phyloP scores from a whole-genome alignment of 2,888 invertebrate species.

The Diplazon laetatorius region DNA sequence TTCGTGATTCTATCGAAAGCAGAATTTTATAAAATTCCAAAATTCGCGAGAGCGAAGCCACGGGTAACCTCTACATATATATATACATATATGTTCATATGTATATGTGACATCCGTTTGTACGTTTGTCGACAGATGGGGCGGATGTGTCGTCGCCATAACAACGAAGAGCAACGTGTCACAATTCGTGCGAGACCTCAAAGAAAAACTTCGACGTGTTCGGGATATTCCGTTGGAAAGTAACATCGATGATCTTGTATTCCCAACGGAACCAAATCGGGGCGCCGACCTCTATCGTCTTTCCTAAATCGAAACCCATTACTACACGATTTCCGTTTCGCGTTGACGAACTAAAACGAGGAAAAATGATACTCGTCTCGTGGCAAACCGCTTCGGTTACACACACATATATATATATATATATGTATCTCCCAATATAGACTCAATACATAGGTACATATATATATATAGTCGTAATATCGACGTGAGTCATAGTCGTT shows the following conservation, averaged over 20 bases:
- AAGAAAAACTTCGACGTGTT: slow-evolving; percentile 86
- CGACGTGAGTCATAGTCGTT: neutral
- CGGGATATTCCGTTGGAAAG: slow-evolving; percentile 74
- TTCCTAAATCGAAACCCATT: slow-evolving; percentile 47
- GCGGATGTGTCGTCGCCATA: slow-evolving; percentile 96
- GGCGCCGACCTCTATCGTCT: slow-evolving; percentile 84
- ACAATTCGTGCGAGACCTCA: slow-evolving; percentile 87
- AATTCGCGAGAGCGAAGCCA: too few relatives aligned
- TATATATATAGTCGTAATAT: too few relatives aligned
- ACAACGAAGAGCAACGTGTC: slow-evolving; percentile 87
- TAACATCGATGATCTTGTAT: slow-evolving; percentile 85
- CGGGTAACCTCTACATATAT: too few relatives aligned
- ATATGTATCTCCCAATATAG: too few relatives aligned
- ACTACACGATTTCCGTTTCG: neutral
- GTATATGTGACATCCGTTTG: too few relatives aligned
- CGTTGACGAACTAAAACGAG: neutral
- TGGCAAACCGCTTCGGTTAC: neutral
- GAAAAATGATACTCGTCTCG: neutral
- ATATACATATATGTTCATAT: too few relatives aligned
- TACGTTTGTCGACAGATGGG: slow-evolving; percentile 88
- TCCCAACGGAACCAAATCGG: slow-evolving; percentile 89
- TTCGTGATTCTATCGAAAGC: too few relatives aligned
- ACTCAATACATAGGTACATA: too few relatives aligned
- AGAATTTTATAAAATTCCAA: too few relatives aligned
- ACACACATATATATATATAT: too few relatives aligned